Evolutionary conservation across 2,113 vertebrate genomes (phyloP).

Genomic region (Amphilophus citrinellus): DNA sequence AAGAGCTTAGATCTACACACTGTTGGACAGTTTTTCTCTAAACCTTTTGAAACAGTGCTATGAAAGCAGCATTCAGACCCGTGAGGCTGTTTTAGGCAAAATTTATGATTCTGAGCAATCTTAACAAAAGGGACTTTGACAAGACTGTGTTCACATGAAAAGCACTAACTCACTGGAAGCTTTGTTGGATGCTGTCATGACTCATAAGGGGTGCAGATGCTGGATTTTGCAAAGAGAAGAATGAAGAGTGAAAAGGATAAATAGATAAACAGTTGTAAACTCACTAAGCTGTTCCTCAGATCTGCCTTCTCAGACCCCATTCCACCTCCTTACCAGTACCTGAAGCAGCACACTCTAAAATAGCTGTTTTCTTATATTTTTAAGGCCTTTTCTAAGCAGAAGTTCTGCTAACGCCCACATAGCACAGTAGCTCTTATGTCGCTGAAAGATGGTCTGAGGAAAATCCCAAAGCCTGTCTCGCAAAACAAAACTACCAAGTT

Average conservation of each 20-base stretch:
- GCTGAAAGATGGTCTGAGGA: background rate
- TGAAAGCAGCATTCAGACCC: background rate
- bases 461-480: background rate
- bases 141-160: background rate
- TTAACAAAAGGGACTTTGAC: background rate
- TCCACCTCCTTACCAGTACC: fast-evolving
- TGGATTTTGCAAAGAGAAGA: background rate
- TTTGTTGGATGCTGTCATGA: background rate
- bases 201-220: background rate
- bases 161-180: background rate
- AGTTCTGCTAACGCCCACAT: background rate
- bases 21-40: background rate
- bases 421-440: background rate
- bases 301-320: background rate
- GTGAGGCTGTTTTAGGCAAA: background rate
- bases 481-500: background rate
- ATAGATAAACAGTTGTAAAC: background rate
- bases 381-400: background rate
- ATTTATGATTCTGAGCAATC: background rate
- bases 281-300: fast-evolving
- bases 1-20: background rate
- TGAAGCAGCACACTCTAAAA: background rate
- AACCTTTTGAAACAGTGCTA: background rate
- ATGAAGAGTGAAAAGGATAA: background rate
- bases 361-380: background rate